Base-by-base conservation (phyloP, 30 jellyfish, hydroid and myxozoan genomes). In the Hydra vulgaris region DNA sequence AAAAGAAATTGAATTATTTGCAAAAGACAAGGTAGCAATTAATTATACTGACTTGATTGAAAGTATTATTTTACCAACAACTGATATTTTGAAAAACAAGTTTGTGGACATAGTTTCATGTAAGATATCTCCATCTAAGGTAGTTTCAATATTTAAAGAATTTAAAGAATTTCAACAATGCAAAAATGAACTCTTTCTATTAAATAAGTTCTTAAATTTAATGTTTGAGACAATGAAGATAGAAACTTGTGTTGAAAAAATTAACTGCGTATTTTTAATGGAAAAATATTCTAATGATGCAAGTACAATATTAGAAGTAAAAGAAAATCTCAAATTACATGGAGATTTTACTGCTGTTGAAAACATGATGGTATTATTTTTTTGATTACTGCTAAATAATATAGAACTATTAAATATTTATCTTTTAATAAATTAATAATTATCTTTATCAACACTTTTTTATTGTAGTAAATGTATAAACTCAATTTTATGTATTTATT, bases 331-430 rank as follows among this genome's bases (percentile, higher is more conserved):
- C 24, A 78, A 70, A 15, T 71, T 84, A 82, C 20, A 53, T 0
- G 87, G 93, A 69, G 74, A 70, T 40, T 84, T 84, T 21, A 66
- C 73, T 1, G 18, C 72, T 16, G 79, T 66, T 52, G 77, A 70
- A 26, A 84, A 84, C 26, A 54, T 84, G n/a, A 26, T 71, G 26
- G 72, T 23, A 18, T n/a, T n/a, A n/a, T n/a, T n/a, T n/a, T n/a
- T n/a, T n/a, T n/a, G n/a, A n/a, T n/a, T n/a, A n/a, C n/a, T n/a
- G n/a, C n/a, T n/a, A n/a, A n/a, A n/a, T n/a, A n/a, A n/a, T n/a
- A n/a, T n/a, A n/a, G n/a, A n/a, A n/a, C n/a, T n/a, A n/a, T n/a
- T n/a, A n/a, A n/a, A n/a, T n/a, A n/a, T n/a, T n/a, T n/a, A n/a
- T n/a, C n/a, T n/a, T n/a, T n/a, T n/a, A n/a, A n/a, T n/a, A n/a